A percentile compares a stretch with the other conserved stretches of the same genome.
Evolutionary conservation across 2,888 invertebrate genomes (phyloP).

Genomic region (Flabesymbios commensalis): DNA sequence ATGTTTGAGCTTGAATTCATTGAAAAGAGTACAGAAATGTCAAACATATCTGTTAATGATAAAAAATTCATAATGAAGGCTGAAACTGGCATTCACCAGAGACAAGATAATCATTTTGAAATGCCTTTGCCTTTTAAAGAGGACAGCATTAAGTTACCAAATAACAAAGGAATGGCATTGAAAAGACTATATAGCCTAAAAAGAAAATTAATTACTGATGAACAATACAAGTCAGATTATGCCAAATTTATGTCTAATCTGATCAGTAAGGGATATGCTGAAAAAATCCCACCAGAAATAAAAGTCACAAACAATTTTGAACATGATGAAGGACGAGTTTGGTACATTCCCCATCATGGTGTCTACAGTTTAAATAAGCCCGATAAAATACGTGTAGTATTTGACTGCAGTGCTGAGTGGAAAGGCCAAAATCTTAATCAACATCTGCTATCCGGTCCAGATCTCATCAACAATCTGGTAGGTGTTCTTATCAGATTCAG

Average conservation of each 20-base stretch:
- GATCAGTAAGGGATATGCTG: conserved; percentile 1
- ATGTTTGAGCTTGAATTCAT: too few relatives aligned
- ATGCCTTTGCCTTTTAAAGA: conserved; percentile 12
- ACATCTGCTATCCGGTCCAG: conserved; percentile 5
- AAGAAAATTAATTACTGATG: neutral
- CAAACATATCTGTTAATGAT: too few relatives aligned
- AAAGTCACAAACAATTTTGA: too few relatives aligned
- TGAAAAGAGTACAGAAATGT: too few relatives aligned
- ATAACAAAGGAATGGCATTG: conserved; percentile 3
- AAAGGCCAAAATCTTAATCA: neutral
- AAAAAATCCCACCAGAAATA: conserved; percentile 8
- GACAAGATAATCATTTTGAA: conserved; percentile 9
- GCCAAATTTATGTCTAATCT: conserved; percentile 5
- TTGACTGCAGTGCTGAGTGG: conserved; percentile 3
- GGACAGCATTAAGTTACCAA: neutral
- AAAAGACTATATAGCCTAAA: neutral
- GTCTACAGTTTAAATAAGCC: neutral
- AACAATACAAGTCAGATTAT: neutral
- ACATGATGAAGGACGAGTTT: neutral
- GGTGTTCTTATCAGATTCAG: conserved; percentile 2
- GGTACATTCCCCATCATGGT: conserved; percentile 10
- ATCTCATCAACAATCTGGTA: neutral
- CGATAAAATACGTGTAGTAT: neutral
- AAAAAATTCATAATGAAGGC: neutral
- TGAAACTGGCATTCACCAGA: neutral